Evolutionary conservation across 2,113 vertebrate genomes (phyloP), one percentile per base, ranked within the genome.

Genomic region (Etheostoma cragini): DNA sequence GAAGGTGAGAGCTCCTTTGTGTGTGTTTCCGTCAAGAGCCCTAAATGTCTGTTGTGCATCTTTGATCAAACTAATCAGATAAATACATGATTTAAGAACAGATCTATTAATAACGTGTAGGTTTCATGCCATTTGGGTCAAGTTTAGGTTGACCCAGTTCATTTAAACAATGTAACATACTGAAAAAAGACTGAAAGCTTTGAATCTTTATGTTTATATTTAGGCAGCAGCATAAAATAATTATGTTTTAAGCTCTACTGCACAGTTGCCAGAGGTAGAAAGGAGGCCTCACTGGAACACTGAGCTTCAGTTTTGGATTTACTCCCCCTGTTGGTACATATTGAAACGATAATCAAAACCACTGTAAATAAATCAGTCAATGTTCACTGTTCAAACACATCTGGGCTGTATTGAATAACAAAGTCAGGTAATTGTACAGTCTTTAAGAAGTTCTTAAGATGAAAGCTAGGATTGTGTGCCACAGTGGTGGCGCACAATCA

Each of bases 61-160:
- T 84, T 86, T 89, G 65, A 84, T 85, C 66, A 69, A 13, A n/a
- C 14, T 56, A 54, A 88, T 74, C 3, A 57, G 47, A 57, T 63
- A 54, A 58, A 65, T 60, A 30, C 35, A 76, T 24, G 1, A 58
- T 58, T 22, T 8, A 49, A 30, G 24, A 69, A 14, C 16, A 8
- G 7, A 8, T 47, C 13, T 57, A 13, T 62, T 30, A 54, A 0
- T n/a, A 69, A 16, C 16, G 3, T 61, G 16, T 8, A n/a, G 56
- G 12, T 58, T 47, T 70, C 7, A 16, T 67, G 8, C 42, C 4
- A 47, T 19, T 67, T 24, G 47, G 38, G 56, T 53, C n/a, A 15
- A 26, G 8, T 24, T 53, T 7, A 19, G 3, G 45, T 66, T 52
- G 60, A 1, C 11, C 0, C 16, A 16, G 13, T 52, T 21, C 11